phyloP scores from a whole-genome alignment of 2,888 invertebrate genomes.

The Polydrusus cervinus region DNA sequence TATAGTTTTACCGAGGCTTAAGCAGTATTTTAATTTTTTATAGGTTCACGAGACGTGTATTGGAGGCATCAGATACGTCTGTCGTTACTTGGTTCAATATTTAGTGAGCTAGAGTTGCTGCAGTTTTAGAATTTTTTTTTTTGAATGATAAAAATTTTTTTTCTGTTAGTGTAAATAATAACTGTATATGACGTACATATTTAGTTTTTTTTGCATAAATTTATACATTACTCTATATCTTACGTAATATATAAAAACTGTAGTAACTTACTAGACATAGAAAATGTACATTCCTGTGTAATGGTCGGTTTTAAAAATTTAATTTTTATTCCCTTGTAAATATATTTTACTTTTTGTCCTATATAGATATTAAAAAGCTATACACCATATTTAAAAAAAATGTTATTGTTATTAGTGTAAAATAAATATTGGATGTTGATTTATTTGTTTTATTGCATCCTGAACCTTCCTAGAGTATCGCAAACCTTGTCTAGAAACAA shows the following conservation, averaged over 20 bases:
- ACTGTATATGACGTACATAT: too few relatives aligned
- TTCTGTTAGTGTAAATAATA: too few relatives aligned
- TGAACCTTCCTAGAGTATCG: too few relatives aligned
- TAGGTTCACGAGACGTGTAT: conserved; percentile 21
- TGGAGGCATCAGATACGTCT: conserved; percentile 29
- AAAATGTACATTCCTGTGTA: conserved; percentile 27
- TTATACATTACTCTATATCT: background rate
- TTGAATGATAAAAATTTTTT: too few relatives aligned
- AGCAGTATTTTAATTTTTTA: conserved; percentile 43
- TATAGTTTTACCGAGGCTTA: conserved; percentile 10
- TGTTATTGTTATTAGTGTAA: conserved; percentile 26
- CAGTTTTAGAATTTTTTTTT: background rate
- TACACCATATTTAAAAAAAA: conserved; percentile 17
- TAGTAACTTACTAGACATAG: conserved; percentile 12
- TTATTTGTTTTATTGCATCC: background rate
- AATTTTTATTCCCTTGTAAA: conserved; percentile 6
- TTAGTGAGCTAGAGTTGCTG: conserved; percentile 12
- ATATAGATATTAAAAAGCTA: conserved; percentile 23
- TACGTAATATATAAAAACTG: background rate
- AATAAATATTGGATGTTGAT: conserved; percentile 24
- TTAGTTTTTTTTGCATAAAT: background rate
- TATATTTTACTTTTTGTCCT: conserved; percentile 6
- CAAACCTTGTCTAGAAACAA: too few relatives aligned
- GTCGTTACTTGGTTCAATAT: conserved; percentile 35
- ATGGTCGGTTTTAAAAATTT: conserved; percentile 15